Evolutionary conservation across 2,797 vertebrate genomes (phyloP).

Genomic region (Micrastur ruficollis): DNA sequence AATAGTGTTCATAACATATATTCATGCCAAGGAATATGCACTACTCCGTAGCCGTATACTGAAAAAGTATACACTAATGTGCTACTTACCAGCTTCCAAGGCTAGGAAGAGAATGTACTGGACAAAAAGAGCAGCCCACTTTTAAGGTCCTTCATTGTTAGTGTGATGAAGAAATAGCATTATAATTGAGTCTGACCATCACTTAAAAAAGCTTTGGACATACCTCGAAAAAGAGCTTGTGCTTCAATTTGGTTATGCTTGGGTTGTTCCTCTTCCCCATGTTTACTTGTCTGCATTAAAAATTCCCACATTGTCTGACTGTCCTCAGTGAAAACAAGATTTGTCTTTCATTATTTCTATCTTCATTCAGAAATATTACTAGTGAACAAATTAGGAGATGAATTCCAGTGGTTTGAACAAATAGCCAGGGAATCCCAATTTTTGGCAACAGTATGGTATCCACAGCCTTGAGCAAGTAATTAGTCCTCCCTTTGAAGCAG

Average conservation of each 20-base stretch:
- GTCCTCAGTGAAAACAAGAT: background rate
- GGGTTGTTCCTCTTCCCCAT: background rate
- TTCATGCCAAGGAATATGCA: background rate
- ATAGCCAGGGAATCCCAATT: background rate
- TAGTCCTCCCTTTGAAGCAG: background rate
- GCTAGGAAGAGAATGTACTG: background rate
- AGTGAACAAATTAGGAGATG: background rate
- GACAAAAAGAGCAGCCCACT: background rate
- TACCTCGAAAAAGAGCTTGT: background rate
- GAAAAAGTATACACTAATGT: background rate
- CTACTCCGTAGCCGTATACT: background rate
- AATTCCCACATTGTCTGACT: background rate
- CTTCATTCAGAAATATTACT: background rate
- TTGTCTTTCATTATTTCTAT: background rate
- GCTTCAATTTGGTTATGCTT: background rate
- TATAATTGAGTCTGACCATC: background rate
- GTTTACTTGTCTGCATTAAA: background rate
- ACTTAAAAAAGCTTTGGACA: background rate
- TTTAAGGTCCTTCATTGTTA: background rate
- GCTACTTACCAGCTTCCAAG: background rate
- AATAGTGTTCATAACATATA: background rate
- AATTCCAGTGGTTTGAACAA: background rate
- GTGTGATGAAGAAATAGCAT: background rate
- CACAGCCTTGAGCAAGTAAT: background rate
- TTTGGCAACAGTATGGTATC: background rate